Evolutionary conservation across 1,140 invertebrate genomes (phyloP), one percentile per base, ranked within the genome.

Genomic region (Musca vetustissima): DNA sequence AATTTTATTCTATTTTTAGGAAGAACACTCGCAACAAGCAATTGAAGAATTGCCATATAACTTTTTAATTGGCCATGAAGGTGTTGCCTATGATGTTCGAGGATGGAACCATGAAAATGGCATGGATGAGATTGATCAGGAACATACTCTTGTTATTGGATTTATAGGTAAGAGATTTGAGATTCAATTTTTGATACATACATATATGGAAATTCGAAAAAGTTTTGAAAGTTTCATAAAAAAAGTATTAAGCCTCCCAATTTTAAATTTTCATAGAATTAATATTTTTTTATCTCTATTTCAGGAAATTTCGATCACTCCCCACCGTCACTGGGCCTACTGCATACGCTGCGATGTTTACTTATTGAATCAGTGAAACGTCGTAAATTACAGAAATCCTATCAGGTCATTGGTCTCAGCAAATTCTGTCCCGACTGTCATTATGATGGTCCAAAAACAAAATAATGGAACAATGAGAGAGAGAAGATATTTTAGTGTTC

Each of bases 1-100:
- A 8, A 13, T 19, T 47, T 21, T 36, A 15, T 66, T 22, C 43
- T 9, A 57, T 48, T 28, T 57, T 8, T 17, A 47, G 55, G 13
- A 52, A 52, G 17, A 64, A 32, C 6, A 48, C 28, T 36, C 25
- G 4, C 6, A 66, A 22, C 3, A 47, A 28, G 8, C 15, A 55
- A 47, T 8, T 25, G 72, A 66, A 25, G 77, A 81, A 66, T 66
- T 81, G 13, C 79, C 78, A 1, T 82, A 76, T 25, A 82, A 81
- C 36, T 82, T 81, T 24, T 61, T 82, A 2, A 73, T 82, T 50
- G 70, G 75, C 0, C 73, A 78, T 8, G 76, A 82, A 66, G 78
- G 78, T 25, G 71, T 73, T 64, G 67, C 71, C 0, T 82, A 78
- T 32, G 79, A 80, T 70, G 76, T 73, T 15, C 68, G 74, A 7